Base-by-base conservation (phyloP, 2,888 invertebrate species). In the Willowsia nigromaculata region DNA sequence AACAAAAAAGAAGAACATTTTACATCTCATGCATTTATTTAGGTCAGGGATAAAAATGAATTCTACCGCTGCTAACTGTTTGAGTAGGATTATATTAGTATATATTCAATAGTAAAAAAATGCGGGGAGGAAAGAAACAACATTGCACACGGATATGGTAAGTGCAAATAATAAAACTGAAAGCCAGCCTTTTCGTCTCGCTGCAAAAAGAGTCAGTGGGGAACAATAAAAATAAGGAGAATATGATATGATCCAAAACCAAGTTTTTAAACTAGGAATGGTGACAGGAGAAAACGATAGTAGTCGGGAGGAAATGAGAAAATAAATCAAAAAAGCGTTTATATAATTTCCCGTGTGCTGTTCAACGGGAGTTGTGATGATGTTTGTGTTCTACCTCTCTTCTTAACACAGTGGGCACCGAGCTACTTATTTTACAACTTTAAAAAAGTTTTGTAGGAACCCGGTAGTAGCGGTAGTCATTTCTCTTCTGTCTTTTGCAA, bases 291-390 rank as follows among this genome's bases (percentile, higher is more conserved):
- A 62, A 62, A 33, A n/a, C 11, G 43, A 43, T n/a, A n/a, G 37
- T 68, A 13, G 3, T 3, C 6, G 15, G 25, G 76, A 50, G 50
- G 50, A 27, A 50, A 15, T 76, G 7, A 15, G 27, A 22, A 56
- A 82, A 82, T 82, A 82, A 82, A 82, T 82, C 82, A 82, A 82
- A 82, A 43, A 40, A 59, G 80, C 56, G 30, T 62, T 82, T 82
- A 65, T 65, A 30, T 82, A 65, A 65, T 62, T 82, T 82, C 43
- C 82, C 47, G 25, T 82, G 27, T 68, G 37, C 33, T 18, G 37
- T 37, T 68, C 40, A 40, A 9, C 1, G 71, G 7, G 43, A 30
- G 15, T 62, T 62, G 11, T 11, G 9, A n/a, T 30, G n/a, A 37
- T 7, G 37, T 68, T 37, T 0, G 37, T 9, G 0, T 30, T 62